Evolutionary conservation across 2,888 invertebrate species (phyloP).

Genomic region (Drosophila emarginata): DNA sequence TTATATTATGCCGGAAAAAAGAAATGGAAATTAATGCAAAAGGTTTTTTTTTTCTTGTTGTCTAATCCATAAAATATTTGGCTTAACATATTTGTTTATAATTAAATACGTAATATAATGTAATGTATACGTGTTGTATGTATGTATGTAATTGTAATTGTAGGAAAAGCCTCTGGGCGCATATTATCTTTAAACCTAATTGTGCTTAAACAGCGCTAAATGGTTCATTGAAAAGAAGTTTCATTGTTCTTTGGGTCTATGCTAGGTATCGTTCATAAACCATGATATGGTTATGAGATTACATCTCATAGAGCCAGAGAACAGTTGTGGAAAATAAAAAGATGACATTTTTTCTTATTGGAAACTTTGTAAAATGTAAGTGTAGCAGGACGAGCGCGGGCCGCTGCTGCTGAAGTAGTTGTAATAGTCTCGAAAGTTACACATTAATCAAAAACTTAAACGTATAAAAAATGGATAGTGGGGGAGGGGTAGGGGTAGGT

Average conservation of each 20-base stretch:
- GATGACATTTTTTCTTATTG: slow-evolving; percentile 18
- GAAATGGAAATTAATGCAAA: slow-evolving; percentile 24
- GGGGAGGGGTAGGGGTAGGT: slow-evolving; percentile 16
- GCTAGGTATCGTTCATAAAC: slow-evolving; percentile 28
- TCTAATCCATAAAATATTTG: slow-evolving; percentile 67
- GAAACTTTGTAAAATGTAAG: slow-evolving; percentile 66
- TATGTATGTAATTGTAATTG: slow-evolving; percentile 44
- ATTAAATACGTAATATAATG: slow-evolving; percentile 61
- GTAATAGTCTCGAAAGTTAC: slow-evolving; percentile 32
- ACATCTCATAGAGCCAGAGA: slow-evolving; percentile 61
- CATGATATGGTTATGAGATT: not conserved
- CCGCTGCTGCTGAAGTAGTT: not conserved
- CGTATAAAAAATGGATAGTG: slow-evolving; percentile 43
- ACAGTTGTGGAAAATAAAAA: slow-evolving; percentile 30
- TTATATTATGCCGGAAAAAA: slow-evolving; percentile 1
- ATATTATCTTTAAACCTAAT: slow-evolving; percentile 71
- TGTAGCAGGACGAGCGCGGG: slow-evolving; percentile 25
- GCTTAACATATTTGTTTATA: slow-evolving; percentile 70
- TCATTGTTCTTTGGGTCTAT: slow-evolving; percentile 62
- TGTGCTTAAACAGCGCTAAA: slow-evolving; percentile 64
- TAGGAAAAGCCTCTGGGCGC: slow-evolving; percentile 75
- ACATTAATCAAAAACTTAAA: slow-evolving; percentile 61
- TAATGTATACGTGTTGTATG: slow-evolving; percentile 40
- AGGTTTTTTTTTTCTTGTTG: slow-evolving; percentile 31
- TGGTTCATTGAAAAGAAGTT: slow-evolving; percentile 32